Conservation (phyloP, 2,888 invertebrate species). For the Agonopterix subpropinquella region DNA sequence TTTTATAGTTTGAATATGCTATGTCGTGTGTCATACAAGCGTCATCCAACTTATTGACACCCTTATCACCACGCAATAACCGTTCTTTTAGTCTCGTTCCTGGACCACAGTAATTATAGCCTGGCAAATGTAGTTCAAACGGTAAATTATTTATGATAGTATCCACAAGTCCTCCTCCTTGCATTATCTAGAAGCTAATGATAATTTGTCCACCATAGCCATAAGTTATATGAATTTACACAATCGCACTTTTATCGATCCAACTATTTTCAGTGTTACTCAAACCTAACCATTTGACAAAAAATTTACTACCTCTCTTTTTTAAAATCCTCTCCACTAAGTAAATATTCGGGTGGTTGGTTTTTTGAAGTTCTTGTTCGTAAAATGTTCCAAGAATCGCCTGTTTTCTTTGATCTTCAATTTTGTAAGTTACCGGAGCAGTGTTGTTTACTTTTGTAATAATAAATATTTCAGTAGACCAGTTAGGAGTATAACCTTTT, state of each 20-base stretch:
- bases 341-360: background rate
- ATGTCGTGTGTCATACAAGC: slow-evolving; percentile 10
- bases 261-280: slow-evolving; percentile 22
- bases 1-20: slow-evolving; percentile 6
- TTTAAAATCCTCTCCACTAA: slow-evolving; percentile 22
- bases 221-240: background rate
- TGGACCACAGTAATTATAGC: no score
- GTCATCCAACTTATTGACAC: slow-evolving; percentile 7
- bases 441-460: slow-evolving; percentile 7
- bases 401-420: background rate
- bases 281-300: slow-evolving; percentile 27
- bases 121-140: slow-evolving; percentile 6
- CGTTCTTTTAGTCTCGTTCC: slow-evolving; percentile 7
- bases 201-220: background rate
- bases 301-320: slow-evolving; percentile 17
- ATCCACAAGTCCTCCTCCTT: slow-evolving; percentile 5
- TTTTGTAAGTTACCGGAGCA: background rate
- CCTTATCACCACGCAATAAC: slow-evolving; percentile 6
- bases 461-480: slow-evolving; percentile 26
- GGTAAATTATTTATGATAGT: slow-evolving; percentile 6
- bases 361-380: slow-evolving; percentile 20
- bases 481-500: slow-evolving; percentile 25
- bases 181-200: background rate
- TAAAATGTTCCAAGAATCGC: slow-evolving; percentile 12
- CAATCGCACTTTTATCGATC: slow-evolving; percentile 12